Evolutionary conservation across 2,888 invertebrate species (phyloP).

Genomic region (Taenaris catops): DNA sequence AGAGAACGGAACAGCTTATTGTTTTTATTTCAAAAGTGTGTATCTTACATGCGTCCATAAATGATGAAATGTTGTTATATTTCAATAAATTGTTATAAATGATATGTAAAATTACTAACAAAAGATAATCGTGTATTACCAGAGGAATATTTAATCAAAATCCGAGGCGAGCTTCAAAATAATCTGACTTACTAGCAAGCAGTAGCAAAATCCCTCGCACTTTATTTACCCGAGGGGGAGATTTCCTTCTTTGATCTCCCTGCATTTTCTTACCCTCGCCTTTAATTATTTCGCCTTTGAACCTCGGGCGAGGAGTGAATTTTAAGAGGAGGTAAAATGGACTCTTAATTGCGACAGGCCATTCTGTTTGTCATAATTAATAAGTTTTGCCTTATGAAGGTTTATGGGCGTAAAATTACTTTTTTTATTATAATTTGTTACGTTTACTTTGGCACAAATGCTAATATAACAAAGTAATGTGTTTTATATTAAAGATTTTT

Average conservation of each 20-base stretch:
- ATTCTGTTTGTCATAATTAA: constrained; percentile 72
- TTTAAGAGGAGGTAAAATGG: constrained; percentile 74
- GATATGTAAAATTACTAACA: too few relatives aligned
- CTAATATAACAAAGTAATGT: too few relatives aligned
- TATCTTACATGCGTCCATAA: too few relatives aligned
- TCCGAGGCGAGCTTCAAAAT: constrained; percentile 18
- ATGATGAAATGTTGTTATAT: too few relatives aligned
- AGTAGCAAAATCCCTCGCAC: constrained; percentile 47
- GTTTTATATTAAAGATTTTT: too few relatives aligned
- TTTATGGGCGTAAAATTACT: constrained; percentile 3
- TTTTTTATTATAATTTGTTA: constrained; percentile 2
- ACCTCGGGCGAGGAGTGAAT: constrained; percentile 65
- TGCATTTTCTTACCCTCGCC: constrained; percentile 67
- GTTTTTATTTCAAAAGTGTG: too few relatives aligned
- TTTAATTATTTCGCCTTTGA: constrained; percentile 76
- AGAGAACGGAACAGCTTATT: too few relatives aligned
- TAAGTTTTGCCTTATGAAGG: constrained; percentile 38
- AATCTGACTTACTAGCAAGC: constrained; percentile 24
- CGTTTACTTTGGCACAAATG: not conserved
- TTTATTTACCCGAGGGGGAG: constrained; percentile 59
- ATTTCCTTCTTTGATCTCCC: constrained; percentile 65
- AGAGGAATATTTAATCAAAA: constrained; percentile 21
- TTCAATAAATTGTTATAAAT: too few relatives aligned
- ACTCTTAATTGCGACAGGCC: constrained; percentile 68
- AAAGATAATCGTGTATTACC: too few relatives aligned